A percentile compares a stretch with the other conserved stretches of the same genome.
These are phyloP conservation scores for Rhabdomys pumilio DNA, from an alignment of 2,797 vertebrate species.

Conservation along the genomic window DNA sequence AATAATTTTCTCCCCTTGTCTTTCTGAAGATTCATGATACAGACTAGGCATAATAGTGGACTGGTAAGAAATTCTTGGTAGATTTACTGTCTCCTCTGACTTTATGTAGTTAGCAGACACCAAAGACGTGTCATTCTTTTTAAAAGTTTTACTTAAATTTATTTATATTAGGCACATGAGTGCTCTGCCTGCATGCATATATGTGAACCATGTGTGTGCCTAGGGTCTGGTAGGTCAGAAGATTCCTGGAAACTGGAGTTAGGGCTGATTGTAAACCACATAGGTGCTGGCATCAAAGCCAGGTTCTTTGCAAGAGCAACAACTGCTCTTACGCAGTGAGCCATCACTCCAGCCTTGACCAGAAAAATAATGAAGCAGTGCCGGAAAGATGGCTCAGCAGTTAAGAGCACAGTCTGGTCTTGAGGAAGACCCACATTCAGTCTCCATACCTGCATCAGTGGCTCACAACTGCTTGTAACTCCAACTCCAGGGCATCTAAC, in stretches of 20 bases:
- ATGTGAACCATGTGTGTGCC: too few species aligned
- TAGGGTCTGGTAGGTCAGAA: not conserved
- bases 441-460: not conserved
- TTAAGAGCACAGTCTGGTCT: not conserved
- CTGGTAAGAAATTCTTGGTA: not conserved
- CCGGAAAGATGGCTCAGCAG: not conserved
- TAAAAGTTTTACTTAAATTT: not conserved
- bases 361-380: not conserved
- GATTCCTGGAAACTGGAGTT: not conserved
- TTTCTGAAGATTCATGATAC: not conserved
- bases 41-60: not conserved
- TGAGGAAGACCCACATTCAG: not conserved
- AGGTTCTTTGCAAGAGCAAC: not conserved
- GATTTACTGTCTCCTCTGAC: not conserved
- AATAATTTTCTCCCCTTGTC: not conserved
- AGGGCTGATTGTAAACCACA: not conserved
- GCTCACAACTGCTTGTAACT: not conserved
- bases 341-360: not conserved
- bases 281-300: not conserved
- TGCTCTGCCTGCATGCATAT: not conserved
- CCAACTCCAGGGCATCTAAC: not conserved
- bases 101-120: not conserved
- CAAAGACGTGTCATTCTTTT: not conserved
- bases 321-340: not conserved
- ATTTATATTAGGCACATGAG: not conserved